A percentile compares a stretch with the other conserved stretches of the same genome.
Conservation (phyloP, 2,113 vertebrate genomes). For the Dasyprocta punctata region DNA sequence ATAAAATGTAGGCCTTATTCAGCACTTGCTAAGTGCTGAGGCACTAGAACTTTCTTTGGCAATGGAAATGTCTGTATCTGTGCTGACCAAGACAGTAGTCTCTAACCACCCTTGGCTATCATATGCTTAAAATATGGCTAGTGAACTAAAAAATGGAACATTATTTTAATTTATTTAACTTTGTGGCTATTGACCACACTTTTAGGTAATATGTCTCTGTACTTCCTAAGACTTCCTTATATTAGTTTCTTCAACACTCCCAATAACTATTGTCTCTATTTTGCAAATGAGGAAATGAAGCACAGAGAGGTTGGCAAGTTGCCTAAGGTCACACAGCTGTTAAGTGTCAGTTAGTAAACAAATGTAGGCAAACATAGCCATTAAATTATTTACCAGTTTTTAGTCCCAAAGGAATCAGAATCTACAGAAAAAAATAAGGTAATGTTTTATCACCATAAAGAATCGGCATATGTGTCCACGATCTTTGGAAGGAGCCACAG, state of each 20-base stretch:
- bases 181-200: not conserved
- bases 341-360: not conserved
- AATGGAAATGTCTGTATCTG: not conserved
- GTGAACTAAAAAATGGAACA: not conserved
- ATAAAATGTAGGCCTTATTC: not conserved
- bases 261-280: not conserved
- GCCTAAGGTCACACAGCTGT: not conserved
- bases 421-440: not conserved
- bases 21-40: not conserved
- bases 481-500: not conserved
- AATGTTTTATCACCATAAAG: not conserved
- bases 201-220: not conserved
- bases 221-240: not conserved
- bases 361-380: not conserved
- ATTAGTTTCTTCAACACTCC: not conserved
- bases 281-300: not conserved
- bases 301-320: not conserved
- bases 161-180: slow-evolving; percentile 30
- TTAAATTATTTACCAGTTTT: not conserved
- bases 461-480: too few species aligned
- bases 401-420: not conserved
- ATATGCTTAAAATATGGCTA: not conserved
- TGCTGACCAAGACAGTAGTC: not conserved
- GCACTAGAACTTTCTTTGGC: not conserved
- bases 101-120: not conserved